A percentile compares a stretch with the other conserved stretches of the same genome.
These are phyloP conservation scores for Macquaria australasica DNA, from an alignment of 2,113 vertebrate species.

Conservation along the genomic window DNA sequence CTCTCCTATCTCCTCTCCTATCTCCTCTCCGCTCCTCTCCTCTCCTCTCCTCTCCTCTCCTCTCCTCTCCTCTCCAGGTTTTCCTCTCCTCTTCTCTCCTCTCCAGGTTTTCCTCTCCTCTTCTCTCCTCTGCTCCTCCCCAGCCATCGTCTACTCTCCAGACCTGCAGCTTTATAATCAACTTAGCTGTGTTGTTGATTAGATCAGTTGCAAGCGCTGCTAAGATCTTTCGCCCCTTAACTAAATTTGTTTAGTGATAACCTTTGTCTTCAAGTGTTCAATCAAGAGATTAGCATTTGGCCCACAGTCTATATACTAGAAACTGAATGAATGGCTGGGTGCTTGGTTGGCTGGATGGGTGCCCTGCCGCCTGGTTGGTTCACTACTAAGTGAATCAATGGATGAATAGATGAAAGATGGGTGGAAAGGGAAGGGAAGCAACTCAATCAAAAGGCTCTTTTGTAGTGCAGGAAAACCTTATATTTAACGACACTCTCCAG, in stretches of 20 bases:
- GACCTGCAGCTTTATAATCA: conserved; percentile 74
- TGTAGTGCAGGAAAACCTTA: not conserved
- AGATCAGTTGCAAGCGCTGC: conserved; percentile 70
- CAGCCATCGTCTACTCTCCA: conserved; percentile 45
- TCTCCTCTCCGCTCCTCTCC: too few species aligned
- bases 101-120: not conserved
- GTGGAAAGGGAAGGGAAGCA: not conserved
- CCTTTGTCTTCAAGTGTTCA: conserved; percentile 79
- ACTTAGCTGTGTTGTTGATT: conserved; percentile 79
- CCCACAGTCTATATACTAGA: conserved; percentile 64
- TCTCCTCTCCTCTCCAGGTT: too few species aligned
- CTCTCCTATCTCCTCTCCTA: not conserved
- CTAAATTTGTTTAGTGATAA: conserved; percentile 77
- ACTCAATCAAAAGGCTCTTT: conserved; percentile 20
- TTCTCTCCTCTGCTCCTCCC: conserved; percentile 22
- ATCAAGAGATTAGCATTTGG: conserved; percentile 77
- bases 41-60: not conserved
- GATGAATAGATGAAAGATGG: conserved; percentile 12
- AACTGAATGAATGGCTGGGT: conserved; percentile 44
- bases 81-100: too few species aligned
- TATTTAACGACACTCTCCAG: not conserved
- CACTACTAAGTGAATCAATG: conserved; percentile 14
- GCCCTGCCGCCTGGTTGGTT: not conserved
- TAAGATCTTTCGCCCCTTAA: conserved; percentile 75
- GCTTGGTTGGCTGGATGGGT: conserved; percentile 9